Evolutionary conservation across 2,113 vertebrate species (phyloP).

Genomic region (Seriola quinqueradiata): DNA sequence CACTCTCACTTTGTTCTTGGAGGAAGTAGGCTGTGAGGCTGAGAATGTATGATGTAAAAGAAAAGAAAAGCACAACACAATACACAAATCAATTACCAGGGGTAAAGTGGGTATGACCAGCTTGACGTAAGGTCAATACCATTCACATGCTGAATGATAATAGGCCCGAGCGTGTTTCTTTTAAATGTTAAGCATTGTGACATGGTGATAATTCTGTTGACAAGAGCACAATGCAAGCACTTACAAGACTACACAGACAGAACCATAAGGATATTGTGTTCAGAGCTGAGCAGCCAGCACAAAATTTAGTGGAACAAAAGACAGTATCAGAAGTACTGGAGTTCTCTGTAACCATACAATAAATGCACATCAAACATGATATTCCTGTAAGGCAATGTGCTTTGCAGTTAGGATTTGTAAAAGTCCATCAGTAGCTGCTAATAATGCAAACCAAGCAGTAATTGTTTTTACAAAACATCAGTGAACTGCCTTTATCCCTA

Average conservation of each 20-base stretch:
- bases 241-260: slow-evolving; percentile 20
- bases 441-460: slow-evolving; percentile 15
- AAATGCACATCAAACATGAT: neutral
- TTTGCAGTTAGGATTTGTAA: neutral
- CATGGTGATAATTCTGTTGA: slow-evolving; percentile 47
- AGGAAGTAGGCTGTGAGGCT: slow-evolving; percentile 63
- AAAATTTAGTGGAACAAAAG: slow-evolving; percentile 10
- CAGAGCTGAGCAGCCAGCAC: neutral
- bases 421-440: neutral
- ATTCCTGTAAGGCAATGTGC: neutral
- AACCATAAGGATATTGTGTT: slow-evolving; percentile 1
- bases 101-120: slow-evolving; percentile 35
- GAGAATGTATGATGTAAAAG: slow-evolving; percentile 65
- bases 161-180: slow-evolving; percentile 48
- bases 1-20: slow-evolving; percentile 77
- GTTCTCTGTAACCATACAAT: neutral
- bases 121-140: slow-evolving; percentile 56
- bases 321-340: neutral
- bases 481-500: slow-evolving; percentile 17
- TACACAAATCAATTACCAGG: slow-evolving; percentile 60
- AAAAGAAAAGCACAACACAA: slow-evolving; percentile 58
- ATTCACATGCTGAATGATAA: slow-evolving; percentile 64
- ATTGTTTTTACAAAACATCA: slow-evolving; percentile 26
- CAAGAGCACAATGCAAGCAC: slow-evolving; percentile 32
- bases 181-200: slow-evolving; percentile 50